A percentile compares a stretch with the other conserved stretches of the same genome.
phyloP scores from a whole-genome alignment of 2,113 vertebrate species.

The Stigmatopora nigra region DNA sequence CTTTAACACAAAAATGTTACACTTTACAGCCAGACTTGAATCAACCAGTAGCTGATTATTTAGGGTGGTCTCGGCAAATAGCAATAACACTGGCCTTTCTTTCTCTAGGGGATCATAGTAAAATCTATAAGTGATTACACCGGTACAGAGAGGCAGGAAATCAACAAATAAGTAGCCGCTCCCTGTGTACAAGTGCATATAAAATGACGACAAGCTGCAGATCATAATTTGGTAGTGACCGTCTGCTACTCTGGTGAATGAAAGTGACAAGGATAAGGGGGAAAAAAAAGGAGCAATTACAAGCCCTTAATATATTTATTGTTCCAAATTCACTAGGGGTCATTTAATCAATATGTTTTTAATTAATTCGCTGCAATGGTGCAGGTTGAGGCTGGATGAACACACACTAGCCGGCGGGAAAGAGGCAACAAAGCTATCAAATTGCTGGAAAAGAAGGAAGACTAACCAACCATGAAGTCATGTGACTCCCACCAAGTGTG shows the following conservation, averaged over 20 bases:
- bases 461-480: constrained; percentile 25
- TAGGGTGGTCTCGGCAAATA: constrained; percentile 38
- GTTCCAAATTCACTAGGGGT: constrained; percentile 44
- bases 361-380: constrained; percentile 48
- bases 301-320: constrained; percentile 39
- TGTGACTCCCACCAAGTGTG: constrained; percentile 38
- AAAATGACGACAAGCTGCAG: background rate
- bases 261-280: constrained; percentile 4
- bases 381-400: constrained; percentile 45
- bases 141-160: constrained; percentile 28
- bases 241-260: constrained; percentile 17
- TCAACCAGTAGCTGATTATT: constrained; percentile 36
- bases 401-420: constrained; percentile 28
- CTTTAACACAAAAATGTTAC: constrained; percentile 34
- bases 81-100: constrained; percentile 29
- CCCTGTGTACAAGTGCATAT: constrained; percentile 4
- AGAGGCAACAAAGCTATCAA: constrained; percentile 1
- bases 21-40: constrained; percentile 25
- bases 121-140: constrained; percentile 48
- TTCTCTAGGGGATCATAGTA: constrained; percentile 21
- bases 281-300: constrained; percentile 36
- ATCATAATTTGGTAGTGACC: constrained; percentile 10
- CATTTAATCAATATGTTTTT: constrained; percentile 43
- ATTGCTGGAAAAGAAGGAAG: constrained; percentile 3
- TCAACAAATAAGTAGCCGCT: constrained; percentile 23